Conservation (phyloP, 2,113 vertebrate species). For the Bubo blakistoni region DNA sequence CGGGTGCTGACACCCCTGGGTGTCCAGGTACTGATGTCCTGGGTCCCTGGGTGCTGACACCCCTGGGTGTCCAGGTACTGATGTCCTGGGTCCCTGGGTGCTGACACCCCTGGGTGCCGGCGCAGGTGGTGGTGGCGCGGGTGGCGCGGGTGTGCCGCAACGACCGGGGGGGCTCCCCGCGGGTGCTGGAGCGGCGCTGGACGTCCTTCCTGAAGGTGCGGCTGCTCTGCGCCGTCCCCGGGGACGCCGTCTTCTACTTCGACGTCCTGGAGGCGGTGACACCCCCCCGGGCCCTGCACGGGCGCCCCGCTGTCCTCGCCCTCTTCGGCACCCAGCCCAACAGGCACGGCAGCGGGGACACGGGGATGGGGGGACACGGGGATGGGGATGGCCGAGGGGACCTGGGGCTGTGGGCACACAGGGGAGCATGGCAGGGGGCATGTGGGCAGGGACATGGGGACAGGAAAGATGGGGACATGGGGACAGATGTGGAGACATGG, state of each 20-base stretch:
- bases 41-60: too few relatives aligned
- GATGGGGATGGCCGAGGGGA: background rate
- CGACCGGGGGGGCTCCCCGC: slow-evolving; percentile 89
- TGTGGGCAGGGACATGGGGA: background rate
- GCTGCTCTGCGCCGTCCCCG: slow-evolving; percentile 90
- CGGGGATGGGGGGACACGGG: background rate
- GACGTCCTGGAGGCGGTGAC: slow-evolving; percentile 89
- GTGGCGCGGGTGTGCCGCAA: slow-evolving; percentile 95
- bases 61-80: background rate
- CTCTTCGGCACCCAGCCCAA: slow-evolving; percentile 93
- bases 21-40: too few relatives aligned
- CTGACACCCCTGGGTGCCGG: accelerated
- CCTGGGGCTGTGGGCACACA: background rate
- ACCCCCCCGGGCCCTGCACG: slow-evolving; percentile 80
- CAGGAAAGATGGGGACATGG: background rate
- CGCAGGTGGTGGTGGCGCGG: slow-evolving; percentile 89
- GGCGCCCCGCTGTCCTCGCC: slow-evolving; percentile 82
- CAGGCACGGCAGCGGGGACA: slow-evolving; percentile 69
- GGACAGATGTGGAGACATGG: background rate
- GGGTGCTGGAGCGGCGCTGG: slow-evolving; percentile 94
- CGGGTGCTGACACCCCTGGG: accelerated
- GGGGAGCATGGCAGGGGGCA: too few relatives aligned
- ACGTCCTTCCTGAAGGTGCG: slow-evolving; percentile 95
- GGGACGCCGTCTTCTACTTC: slow-evolving; percentile 92
- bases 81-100: accelerated